A percentile compares a stretch with the other conserved stretches of the same genome.
Conservation (phyloP, 2,113 vertebrate species). For the Junco hyemalis region DNA sequence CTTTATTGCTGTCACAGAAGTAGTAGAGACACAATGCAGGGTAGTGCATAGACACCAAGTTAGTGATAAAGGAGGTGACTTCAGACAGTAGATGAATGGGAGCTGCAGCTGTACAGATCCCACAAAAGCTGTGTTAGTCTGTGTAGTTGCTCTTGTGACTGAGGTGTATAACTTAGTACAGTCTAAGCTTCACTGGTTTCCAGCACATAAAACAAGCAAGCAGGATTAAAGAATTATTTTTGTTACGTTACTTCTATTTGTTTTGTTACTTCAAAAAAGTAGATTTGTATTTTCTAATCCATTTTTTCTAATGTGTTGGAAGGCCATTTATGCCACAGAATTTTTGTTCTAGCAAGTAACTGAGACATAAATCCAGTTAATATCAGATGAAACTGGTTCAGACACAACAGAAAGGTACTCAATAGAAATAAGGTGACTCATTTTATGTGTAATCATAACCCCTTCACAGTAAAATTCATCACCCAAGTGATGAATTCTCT, state of each 20-base stretch:
- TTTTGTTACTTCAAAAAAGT: not conserved
- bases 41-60: not conserved
- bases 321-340: not conserved
- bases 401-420: not conserved
- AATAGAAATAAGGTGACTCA: not conserved
- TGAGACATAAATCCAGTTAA: not conserved
- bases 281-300: constrained; percentile 17
- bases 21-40: not conserved
- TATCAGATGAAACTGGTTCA: not conserved
- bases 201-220: not conserved
- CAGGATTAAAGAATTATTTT: not conserved
- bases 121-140: not conserved
- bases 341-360: constrained; percentile 10
- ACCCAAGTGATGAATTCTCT: not conserved
- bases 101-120: not conserved
- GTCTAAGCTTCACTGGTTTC: not conserved
- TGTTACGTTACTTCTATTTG: not conserved
- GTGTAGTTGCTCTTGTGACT: not conserved
- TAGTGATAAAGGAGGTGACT: not conserved
- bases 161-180: not conserved
- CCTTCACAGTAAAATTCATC: not conserved
- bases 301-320: not conserved
- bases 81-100: not conserved
- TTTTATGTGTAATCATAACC: not conserved
- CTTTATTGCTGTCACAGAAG: not conserved